Base-by-base conservation (phyloP, 2,888 invertebrate genomes). In the Charanyca ferruginea region DNA sequence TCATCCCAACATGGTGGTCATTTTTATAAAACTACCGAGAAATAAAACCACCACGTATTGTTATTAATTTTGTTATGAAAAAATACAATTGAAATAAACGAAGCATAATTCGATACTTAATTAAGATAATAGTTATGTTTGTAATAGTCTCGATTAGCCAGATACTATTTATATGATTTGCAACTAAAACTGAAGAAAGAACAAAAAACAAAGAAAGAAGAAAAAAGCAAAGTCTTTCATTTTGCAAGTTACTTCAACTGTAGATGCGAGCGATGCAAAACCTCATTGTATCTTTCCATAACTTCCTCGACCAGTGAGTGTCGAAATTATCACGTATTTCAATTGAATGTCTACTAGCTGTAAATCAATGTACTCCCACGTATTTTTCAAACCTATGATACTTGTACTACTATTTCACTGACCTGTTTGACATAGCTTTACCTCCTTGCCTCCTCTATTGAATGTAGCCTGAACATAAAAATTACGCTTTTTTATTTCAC, bases 221-320 rank as follows among this genome's bases (percentile, higher is more conserved):
- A n/a, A n/a, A n/a, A n/a, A n/a, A n/a, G n/a, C n/a, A n/a, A n/a
- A n/a, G n/a, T n/a, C n/a, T n/a, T n/a, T n/a, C n/a, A n/a, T n/a
- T n/a, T n/a, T n/a, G n/a, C n/a, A n/a, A n/a, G n/a, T n/a, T n/a
- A n/a, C n/a, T n/a, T n/a, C n/a, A n/a, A n/a, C n/a, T n/a, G n/a
- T n/a, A n/a, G n/a, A n/a, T n/a, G n/a, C n/a, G n/a, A n/a, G n/a
- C n/a, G n/a, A n/a, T n/a, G n/a, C n/a, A n/a, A 70, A 57, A 90
- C 83, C 57, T 89, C 91, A 68, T 73, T 73, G 71, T 89, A 90
- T 82, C 83, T 87, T 85, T 93, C 93, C 87, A 92, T 87, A 9
- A 93, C 91, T 86, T 92, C 93, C 71, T 90, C 88, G 54, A 94
- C 91, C 70, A 92, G 88, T 81, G 77, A 81, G 74, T 91, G 85